Evolutionary conservation across 2,888 invertebrate genomes (phyloP).

Genomic region (Tuta absoluta): DNA sequence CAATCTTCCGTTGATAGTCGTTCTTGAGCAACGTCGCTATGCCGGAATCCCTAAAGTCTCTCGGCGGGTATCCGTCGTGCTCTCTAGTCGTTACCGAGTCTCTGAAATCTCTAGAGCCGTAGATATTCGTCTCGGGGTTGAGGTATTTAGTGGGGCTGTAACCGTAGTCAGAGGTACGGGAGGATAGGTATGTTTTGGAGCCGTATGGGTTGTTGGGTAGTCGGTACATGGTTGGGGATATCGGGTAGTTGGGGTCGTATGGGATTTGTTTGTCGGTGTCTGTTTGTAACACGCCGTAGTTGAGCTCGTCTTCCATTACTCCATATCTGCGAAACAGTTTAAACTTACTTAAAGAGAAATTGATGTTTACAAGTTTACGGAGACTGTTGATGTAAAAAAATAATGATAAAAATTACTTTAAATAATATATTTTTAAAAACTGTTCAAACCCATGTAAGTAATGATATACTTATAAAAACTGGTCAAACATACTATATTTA

Average conservation of each 20-base stretch:
- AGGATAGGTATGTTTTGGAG: conserved; percentile 70
- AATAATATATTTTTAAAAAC: background rate
- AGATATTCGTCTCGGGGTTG: conserved; percentile 61
- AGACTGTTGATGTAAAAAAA: background rate
- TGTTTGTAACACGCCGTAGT: conserved; percentile 68
- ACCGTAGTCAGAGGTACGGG: conserved; percentile 73
- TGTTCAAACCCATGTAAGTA: too few relatives aligned
- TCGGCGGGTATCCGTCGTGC: conserved; percentile 68
- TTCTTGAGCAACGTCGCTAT: conserved; percentile 78
- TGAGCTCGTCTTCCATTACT: conserved; percentile 72
- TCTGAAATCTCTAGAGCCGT: conserved; percentile 69
- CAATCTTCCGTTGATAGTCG: conserved; percentile 76
- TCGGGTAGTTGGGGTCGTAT: conserved; percentile 76
- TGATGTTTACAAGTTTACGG: background rate
- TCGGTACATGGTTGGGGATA: conserved; percentile 75
- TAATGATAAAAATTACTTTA: background rate
- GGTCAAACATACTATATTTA: too few relatives aligned
- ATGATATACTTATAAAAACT: too few relatives aligned
- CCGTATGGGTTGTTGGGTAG: conserved; percentile 76
- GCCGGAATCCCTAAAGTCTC: conserved; percentile 74
- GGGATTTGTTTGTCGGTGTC: conserved; percentile 73
- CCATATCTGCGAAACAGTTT: conserved; percentile 59
- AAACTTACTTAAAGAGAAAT: background rate
- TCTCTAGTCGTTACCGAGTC: conserved; percentile 68
- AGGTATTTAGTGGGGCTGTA: conserved; percentile 76